Percentiles rank a stretch among this genome's conserved stretches.
phyloP scores from a whole-genome alignment of 2,888 invertebrate genomes.

The Trachelus troglodyta region DNA sequence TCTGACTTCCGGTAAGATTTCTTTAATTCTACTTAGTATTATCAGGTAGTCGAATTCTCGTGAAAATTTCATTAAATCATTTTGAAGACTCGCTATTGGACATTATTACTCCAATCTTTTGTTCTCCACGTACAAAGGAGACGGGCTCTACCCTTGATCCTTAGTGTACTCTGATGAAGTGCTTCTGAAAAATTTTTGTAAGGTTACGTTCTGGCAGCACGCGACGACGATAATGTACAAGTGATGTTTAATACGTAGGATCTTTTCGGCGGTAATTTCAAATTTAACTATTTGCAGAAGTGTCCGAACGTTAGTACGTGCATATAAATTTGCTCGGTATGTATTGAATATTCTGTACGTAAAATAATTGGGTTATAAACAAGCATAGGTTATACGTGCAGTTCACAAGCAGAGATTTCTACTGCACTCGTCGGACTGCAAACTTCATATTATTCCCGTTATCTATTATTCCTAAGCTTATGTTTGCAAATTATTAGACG shows the following conservation, averaged over 20 bases:
- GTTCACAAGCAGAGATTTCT: not conserved
- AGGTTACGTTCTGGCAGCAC: not conserved
- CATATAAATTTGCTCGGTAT: not conserved
- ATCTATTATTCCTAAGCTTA: not conserved
- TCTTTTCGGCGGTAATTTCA: not conserved
- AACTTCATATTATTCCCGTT: not conserved
- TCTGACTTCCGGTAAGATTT: not conserved
- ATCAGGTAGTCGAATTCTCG: not conserved
- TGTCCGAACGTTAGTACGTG: not conserved
- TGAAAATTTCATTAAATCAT: not conserved
- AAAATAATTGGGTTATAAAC: not conserved
- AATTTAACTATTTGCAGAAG: not conserved
- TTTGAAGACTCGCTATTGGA: not conserved
- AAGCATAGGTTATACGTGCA: not conserved
- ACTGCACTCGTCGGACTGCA: not conserved
- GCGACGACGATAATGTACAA: not conserved
- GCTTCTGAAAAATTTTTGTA: not conserved
- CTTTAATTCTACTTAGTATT: not conserved
- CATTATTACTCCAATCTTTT: not conserved
- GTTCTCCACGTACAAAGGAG: not conserved
- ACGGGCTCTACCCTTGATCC: not conserved
- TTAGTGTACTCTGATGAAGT: not conserved
- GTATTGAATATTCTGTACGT: not conserved
- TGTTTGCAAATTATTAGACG: not conserved
- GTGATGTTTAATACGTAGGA: not conserved